Percentiles rank a stretch among this genome's conserved stretches.
These are phyloP conservation scores for Rhincodon typus DNA, from an alignment of 2,797 vertebrate species.

Conservation along the genomic window DNA sequence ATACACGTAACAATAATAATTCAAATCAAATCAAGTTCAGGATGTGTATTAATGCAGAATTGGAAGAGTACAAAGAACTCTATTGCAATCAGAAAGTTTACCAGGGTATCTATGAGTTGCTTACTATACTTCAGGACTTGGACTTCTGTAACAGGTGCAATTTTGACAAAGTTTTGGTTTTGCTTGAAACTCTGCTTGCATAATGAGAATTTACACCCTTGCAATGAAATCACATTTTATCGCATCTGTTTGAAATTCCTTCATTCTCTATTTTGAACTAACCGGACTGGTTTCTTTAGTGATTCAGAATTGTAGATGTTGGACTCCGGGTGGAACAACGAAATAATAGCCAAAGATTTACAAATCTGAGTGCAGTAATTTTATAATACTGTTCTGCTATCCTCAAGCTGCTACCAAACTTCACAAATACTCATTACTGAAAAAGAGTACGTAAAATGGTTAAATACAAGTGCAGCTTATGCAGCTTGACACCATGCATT, in stretches of 20 bases:
- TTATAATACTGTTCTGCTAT: background rate
- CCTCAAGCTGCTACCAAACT: background rate
- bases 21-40: too few species aligned
- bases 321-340: background rate
- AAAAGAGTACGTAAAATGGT: background rate
- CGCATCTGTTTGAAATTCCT: background rate
- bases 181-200: background rate
- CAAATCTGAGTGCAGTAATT: background rate
- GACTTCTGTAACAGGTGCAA: background rate
- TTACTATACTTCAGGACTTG: background rate
- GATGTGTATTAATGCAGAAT: background rate
- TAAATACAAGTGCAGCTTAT: background rate
- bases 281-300: background rate
- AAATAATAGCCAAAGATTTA: background rate
- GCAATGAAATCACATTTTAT: background rate
- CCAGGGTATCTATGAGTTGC: background rate
- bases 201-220: background rate
- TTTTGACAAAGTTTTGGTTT: background rate
- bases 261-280: background rate
- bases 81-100: background rate
- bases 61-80: background rate
- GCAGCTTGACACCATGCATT: background rate
- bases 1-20: too few species aligned
- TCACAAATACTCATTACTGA: background rate
- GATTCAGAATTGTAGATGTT: background rate